These are phyloP conservation scores for Agrypnia vestita DNA, from an alignment of 1,140 invertebrate genomes.

Conservation along the genomic window DNA sequence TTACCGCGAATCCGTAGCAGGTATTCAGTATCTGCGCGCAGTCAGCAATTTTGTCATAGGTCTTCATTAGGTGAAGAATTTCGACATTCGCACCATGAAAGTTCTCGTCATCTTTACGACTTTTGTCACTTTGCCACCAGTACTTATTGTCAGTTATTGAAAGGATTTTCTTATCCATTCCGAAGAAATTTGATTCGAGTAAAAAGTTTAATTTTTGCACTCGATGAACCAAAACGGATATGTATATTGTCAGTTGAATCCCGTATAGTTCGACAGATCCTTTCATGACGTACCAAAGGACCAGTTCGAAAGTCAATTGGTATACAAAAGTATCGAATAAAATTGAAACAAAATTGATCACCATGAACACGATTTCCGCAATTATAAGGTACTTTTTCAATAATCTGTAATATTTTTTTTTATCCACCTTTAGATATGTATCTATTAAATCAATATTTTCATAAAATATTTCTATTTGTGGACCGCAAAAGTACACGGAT, in stretches of 20 bases:
- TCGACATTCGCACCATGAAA: neutral
- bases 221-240: neutral
- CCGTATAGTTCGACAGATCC: neutral
- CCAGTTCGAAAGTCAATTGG: neutral
- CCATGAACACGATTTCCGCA: neutral
- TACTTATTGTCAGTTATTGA: neutral
- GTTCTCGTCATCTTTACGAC: neutral
- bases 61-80: constrained; percentile 26
- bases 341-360: neutral
- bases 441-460: constrained; percentile 23
- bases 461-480: neutral
- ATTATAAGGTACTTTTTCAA: constrained; percentile 8
- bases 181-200: neutral
- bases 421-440: neutral
- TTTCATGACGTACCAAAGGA: constrained; percentile 1
- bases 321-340: neutral
- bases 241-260: neutral
- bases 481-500: neutral
- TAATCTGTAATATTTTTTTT: constrained; percentile 8
- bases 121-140: neutral
- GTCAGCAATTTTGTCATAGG: constrained; percentile 46
- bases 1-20: constrained; percentile 40
- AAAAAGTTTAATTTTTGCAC: neutral
- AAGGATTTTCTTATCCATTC: neutral
- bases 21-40: constrained; percentile 33